Conservation (phyloP, 2,113 vertebrate genomes). For the Actenoides lindsayi region DNA sequence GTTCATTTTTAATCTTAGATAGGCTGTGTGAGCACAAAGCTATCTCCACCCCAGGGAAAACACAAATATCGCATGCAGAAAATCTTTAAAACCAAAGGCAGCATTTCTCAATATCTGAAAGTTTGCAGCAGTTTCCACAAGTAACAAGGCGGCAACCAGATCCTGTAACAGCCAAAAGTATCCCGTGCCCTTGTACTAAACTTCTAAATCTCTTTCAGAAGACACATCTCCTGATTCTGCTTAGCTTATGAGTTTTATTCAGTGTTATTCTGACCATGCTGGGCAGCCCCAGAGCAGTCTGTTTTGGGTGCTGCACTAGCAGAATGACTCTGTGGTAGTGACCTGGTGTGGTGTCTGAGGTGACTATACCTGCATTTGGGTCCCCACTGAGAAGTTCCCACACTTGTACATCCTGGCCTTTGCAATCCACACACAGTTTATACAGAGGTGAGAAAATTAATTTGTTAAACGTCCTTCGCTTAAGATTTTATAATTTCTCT, state of each 20-base stretch:
- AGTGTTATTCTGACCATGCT: fast-evolving
- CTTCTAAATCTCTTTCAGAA: neutral
- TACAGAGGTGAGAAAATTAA: neutral
- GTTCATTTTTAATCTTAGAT: neutral
- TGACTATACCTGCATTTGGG: neutral
- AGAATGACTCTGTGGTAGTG: neutral
- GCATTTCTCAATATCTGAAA: neutral
- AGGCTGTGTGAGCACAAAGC: neutral
- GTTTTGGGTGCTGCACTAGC: neutral
- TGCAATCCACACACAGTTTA: neutral
- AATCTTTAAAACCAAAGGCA: neutral
- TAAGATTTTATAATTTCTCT: neutral
- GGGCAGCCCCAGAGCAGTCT: neutral
- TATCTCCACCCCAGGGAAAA: neutral
- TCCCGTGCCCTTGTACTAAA: neutral
- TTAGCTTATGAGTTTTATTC: neutral
- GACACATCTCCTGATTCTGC: neutral
- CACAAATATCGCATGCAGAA: neutral
- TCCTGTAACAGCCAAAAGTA: neutral
- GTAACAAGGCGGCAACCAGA: neutral
- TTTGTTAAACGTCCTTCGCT: neutral
- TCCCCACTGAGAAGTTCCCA: neutral
- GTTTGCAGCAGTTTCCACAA: neutral
- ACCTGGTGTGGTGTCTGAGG: too few relatives aligned
- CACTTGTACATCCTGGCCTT: neutral